Base-by-base conservation (phyloP, 2,797 vertebrate species). In the Nannoperca australis region DNA sequence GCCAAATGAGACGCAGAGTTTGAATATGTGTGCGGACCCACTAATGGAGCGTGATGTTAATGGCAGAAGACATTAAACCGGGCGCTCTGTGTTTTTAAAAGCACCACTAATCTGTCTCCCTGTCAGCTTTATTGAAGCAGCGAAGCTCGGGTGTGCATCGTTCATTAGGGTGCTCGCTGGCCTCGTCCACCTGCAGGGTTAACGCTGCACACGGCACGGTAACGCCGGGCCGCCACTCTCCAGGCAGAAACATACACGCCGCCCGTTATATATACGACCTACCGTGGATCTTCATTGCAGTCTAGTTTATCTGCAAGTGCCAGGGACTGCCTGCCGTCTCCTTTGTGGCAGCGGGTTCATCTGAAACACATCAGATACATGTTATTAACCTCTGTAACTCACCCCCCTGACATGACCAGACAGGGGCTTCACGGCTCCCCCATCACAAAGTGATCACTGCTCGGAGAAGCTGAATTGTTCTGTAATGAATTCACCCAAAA, bases 41-140 rank as follows among this genome's bases (percentile, higher is more conserved):
- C 90, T 92, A 92, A 92, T 91, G 90, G 89, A 88, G 88, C 88
- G 50, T 87, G 90, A 86, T 94, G 91, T 82, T 91, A 92, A 93
- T 91, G 84, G 83, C 64, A 32, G 84, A 84, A 80, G 90, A 89
- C 92, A 93, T 93, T 93, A 93, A 92, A 93, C 85, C 73, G 74
- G 81, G 80, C 82, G 70, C 85, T 81, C 85, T 84, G 82, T 90
- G 90, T 93, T 91, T 91, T 91, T 88, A 86, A 90, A 90, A 92
- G 89, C 83, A 22, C 74, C 73, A 54, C 88, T 92, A 90, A 93
- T 94, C 91, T 77, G 87, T 93, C 90, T 93, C 80, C 78, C 83
- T 92, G 92, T 92, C 92, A 91, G 87, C 82, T 82, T 82, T 86
- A 89, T 87, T 73, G 87, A 87, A 73, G 88, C 89, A 72, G 83